Percentiles rank a stretch among this genome's conserved stretches.
Conservation (phyloP, 2,797 vertebrate species). For the Cryptoblepharus egeriae region DNA sequence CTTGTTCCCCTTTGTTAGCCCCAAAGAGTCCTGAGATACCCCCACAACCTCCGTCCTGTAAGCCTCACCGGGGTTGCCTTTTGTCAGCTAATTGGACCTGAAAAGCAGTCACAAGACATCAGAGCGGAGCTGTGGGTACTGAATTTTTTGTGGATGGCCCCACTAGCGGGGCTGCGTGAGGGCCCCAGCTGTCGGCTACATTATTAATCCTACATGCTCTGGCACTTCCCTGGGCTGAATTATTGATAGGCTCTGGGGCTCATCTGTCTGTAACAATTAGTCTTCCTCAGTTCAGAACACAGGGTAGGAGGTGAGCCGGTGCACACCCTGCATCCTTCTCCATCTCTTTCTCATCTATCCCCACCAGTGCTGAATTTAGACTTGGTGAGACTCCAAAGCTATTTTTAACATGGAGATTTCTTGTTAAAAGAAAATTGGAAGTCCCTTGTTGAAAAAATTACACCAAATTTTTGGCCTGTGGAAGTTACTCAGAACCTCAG, state of each 20-base stretch:
- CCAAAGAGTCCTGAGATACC: not conserved
- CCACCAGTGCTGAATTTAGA: no score
- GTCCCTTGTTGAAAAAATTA: no score
- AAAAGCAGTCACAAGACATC: not conserved
- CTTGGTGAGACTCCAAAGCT: no score
- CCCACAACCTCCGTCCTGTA: not conserved
- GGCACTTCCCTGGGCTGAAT: conserved; percentile 40
- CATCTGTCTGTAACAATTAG: conserved; percentile 46
- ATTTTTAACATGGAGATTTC: no score
- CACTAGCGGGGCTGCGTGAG: not conserved
- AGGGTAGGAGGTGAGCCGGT: not conserved
- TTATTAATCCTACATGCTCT: conserved; percentile 52
- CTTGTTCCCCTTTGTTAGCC: not conserved
- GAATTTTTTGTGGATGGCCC: not conserved
- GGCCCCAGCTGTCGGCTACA: conserved; percentile 33
- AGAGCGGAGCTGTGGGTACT: not conserved
- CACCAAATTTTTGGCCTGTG: no score
- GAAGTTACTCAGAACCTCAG: no score
- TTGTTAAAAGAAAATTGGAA: no score
- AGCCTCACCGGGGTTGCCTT: not conserved
- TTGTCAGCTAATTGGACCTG: conserved; percentile 15
- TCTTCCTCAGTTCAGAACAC: not conserved
- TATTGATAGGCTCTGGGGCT: conserved; percentile 37
- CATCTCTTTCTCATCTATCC: no score
- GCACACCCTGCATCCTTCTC: not conserved